Evolutionary conservation across 2,888 invertebrate species (phyloP).

Genomic region (Megastigmus dorsalis): DNA sequence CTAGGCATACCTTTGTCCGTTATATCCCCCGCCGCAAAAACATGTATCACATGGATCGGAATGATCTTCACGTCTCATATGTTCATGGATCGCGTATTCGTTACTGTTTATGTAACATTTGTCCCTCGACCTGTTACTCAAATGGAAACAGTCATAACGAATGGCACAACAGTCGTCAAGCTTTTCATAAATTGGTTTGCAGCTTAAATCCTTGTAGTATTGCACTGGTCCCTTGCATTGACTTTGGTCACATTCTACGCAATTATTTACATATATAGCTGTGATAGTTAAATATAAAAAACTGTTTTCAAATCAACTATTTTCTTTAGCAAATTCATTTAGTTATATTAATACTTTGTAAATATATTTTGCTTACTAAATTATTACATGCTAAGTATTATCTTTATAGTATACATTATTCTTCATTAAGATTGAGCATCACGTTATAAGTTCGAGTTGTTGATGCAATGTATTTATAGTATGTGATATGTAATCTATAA

Average conservation of each 20-base stretch:
- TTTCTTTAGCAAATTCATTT: background rate
- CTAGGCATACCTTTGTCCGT: too few species aligned
- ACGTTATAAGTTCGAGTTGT: too few species aligned
- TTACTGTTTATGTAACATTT: conserved; percentile 65
- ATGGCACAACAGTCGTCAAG: conserved; percentile 61
- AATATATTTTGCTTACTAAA: too few species aligned
- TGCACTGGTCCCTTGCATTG: conserved; percentile 64
- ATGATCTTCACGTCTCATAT: conserved; percentile 60
- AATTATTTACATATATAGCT: conserved; percentile 7
- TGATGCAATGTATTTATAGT: too few species aligned
- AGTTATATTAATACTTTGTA: background rate
- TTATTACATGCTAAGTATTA: too few species aligned
- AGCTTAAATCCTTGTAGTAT: conserved; percentile 61
- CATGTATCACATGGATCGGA: conserved; percentile 64
- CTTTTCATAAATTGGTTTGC: conserved; percentile 61
- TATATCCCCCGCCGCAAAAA: conserved; percentile 40
- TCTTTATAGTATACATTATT: too few species aligned
- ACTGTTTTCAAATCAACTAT: background rate
- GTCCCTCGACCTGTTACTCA: conserved; percentile 55
- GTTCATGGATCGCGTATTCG: conserved; percentile 61
- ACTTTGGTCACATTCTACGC: conserved; percentile 55
- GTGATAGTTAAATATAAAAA: background rate
- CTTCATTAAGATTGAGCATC: too few species aligned
- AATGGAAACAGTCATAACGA: conserved; percentile 63
- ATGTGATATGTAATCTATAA: too few species aligned